These are phyloP conservation scores for Apotomis turbidana DNA, from an alignment of 2,888 invertebrate species.

Conservation along the genomic window DNA sequence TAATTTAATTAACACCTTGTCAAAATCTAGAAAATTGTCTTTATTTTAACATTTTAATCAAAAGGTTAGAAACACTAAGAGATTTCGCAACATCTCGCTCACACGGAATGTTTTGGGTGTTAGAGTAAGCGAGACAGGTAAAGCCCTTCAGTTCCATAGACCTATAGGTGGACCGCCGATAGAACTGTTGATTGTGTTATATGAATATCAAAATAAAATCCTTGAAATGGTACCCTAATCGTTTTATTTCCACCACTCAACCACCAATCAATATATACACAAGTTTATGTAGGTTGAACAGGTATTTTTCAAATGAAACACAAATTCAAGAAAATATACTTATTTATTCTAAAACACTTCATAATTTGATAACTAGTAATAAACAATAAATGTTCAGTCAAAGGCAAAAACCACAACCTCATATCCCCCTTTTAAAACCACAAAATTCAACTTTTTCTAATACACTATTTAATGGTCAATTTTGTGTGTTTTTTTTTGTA, in stretches of 20 bases:
- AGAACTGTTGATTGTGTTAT: constrained; percentile 63
- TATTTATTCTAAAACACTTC: constrained; percentile 41
- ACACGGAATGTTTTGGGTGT: neutral
- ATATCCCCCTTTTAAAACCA: neutral
- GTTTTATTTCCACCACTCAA: constrained; percentile 53
- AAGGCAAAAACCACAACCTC: neutral
- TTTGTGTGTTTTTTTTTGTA: too few species aligned
- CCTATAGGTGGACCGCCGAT: constrained; percentile 60
- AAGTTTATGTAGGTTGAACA: neutral
- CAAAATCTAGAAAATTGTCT: neutral
- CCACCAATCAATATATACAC: too few species aligned
- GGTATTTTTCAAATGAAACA: constrained; percentile 19
- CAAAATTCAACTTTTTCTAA: too few species aligned
- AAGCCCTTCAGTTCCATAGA: constrained; percentile 32
- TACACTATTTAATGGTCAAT: too few species aligned
- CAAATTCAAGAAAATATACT: constrained; percentile 38
- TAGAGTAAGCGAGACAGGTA: neutral
- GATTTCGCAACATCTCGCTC: neutral
- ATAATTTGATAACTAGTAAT: constrained; percentile 33
- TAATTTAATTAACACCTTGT: neutral
- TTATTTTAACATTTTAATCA: neutral
- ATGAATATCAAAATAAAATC: constrained; percentile 66
- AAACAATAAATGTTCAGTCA: constrained; percentile 25
- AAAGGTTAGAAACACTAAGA: neutral
- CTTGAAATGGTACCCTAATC: constrained; percentile 60